A percentile compares a stretch with the other conserved stretches of the same genome.
Evolutionary conservation across 2,797 vertebrate species (phyloP).

Genomic region (Lemur catta): DNA sequence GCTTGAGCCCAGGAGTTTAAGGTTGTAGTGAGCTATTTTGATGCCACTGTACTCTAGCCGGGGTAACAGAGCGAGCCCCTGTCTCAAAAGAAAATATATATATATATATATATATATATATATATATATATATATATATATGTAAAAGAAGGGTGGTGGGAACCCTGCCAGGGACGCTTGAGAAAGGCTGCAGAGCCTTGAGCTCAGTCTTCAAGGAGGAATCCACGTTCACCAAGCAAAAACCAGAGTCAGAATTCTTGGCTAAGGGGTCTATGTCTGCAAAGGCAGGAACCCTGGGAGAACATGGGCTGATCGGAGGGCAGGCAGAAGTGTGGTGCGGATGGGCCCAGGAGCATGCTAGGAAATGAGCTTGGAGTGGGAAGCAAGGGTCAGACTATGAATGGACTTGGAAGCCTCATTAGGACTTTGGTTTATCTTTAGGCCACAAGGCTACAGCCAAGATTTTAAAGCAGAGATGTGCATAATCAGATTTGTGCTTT

Average conservation of each 20-base stretch:
- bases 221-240: background rate
- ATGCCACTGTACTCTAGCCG: background rate
- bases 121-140: no score
- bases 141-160: background rate
- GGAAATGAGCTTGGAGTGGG: background rate
- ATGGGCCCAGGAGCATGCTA: background rate
- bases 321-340: background rate
- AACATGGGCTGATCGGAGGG: background rate
- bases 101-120: no score
- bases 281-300: background rate
- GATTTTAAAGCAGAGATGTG: constrained; percentile 68
- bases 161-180: background rate
- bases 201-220: background rate
- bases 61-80: background rate
- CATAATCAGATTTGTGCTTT: constrained; percentile 76
- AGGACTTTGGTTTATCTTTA: constrained; percentile 65
- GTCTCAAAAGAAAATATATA: background rate
- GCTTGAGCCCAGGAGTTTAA: background rate
- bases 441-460: constrained; percentile 58
- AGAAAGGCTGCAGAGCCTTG: background rate
- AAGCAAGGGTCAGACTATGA: constrained; percentile 49
- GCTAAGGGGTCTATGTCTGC: background rate
- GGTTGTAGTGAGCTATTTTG: background rate
- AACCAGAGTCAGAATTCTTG: background rate
- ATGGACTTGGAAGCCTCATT: constrained; percentile 54